Percentiles rank a stretch among this genome's conserved stretches.
phyloP scores from a whole-genome alignment of 2,888 invertebrate genomes.

The Amphipoea oculea region DNA sequence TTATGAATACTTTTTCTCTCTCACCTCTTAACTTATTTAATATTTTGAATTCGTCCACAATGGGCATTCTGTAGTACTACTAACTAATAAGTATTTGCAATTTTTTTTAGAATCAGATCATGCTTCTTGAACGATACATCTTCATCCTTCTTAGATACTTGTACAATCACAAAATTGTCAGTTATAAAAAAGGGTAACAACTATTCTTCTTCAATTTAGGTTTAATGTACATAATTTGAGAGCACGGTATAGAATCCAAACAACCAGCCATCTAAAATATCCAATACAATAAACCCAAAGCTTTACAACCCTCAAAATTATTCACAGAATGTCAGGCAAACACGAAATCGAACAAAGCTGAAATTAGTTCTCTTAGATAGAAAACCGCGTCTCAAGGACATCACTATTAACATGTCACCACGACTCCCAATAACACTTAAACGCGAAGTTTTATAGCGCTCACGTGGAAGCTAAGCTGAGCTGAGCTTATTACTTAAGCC shows the following conservation, averaged over 20 bases:
- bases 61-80: background rate
- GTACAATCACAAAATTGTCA: background rate
- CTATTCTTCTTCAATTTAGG: background rate
- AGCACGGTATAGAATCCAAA: background rate
- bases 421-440: constrained; percentile 64
- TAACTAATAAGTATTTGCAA: background rate
- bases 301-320: constrained; percentile 33
- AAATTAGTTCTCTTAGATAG: constrained; percentile 54
- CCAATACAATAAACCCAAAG: constrained; percentile 22
- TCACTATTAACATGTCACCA: constrained; percentile 63
- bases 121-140: background rate
- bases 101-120: background rate
- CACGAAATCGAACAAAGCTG: constrained; percentile 48
- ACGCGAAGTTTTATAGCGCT: constrained; percentile 68
- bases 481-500: constrained; percentile 71
- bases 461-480: constrained; percentile 63
- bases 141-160: background rate
- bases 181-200: background rate
- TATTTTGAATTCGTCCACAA: too few relatives aligned
- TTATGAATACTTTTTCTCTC: background rate
- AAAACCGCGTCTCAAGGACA: constrained; percentile 57
- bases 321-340: constrained; percentile 29
- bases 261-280: constrained; percentile 14
- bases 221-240: background rate
- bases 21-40: background rate